phyloP scores from a whole-genome alignment of 2,113 vertebrate species.

The Bos indicus region DNA sequence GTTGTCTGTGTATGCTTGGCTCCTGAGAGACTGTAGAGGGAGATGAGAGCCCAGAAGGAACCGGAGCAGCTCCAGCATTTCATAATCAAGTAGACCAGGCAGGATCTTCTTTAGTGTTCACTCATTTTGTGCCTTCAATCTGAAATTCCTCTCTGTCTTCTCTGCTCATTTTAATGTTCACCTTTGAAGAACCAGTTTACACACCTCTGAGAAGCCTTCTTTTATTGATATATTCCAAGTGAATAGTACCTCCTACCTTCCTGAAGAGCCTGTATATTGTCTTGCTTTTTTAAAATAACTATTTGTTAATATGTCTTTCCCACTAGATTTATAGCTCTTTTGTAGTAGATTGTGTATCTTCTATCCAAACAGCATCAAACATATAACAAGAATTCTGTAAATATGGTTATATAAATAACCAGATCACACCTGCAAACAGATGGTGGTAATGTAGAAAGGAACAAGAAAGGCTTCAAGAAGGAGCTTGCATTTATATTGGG shows the following conservation, averaged over 20 bases:
- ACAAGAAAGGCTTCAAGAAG: neutral
- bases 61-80: neutral
- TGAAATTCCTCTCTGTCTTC: neutral
- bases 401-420: neutral
- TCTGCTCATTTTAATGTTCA: neutral
- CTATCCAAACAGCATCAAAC: neutral
- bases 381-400: neutral
- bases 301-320: neutral
- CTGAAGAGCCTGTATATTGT: neutral
- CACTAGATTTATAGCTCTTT: neutral
- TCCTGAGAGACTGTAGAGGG: neutral
- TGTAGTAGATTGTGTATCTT: neutral
- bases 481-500: neutral
- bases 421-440: neutral
- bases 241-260: neutral
- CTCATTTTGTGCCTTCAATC: neutral
- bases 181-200: constrained; percentile 9
- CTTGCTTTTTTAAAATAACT: neutral
- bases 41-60: neutral
- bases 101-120: neutral
- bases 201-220: neutral
- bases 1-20: neutral
- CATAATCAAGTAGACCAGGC: neutral
- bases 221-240: constrained; percentile 1
- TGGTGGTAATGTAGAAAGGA: neutral